Conservation (phyloP, 2,113 vertebrate species). For the Silurus asotus region DNA sequence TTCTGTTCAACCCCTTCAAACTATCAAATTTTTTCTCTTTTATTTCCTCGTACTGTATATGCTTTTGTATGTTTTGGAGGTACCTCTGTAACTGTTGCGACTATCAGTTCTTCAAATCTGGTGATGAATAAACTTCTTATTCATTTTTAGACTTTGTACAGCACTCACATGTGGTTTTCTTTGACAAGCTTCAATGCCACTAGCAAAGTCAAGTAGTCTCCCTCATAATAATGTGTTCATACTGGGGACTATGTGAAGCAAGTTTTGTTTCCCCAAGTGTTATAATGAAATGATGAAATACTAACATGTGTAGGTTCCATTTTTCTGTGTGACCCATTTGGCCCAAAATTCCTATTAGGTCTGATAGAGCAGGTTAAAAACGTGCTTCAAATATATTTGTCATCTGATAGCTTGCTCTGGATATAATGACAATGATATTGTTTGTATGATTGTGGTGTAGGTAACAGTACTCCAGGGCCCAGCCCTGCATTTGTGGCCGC, state of each 20-base stretch:
- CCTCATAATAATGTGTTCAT: neutral
- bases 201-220: neutral
- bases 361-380: neutral
- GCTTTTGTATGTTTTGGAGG: neutral
- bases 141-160: neutral
- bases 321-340: neutral
- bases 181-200: neutral
- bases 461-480: constrained; percentile 55
- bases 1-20: neutral
- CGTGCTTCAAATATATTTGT: neutral
- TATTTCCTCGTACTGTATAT: neutral
- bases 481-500: constrained; percentile 78
- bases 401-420: neutral
- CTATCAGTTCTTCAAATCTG: neutral
- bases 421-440: neutral
- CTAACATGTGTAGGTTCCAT: neutral
- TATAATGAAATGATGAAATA: no score
- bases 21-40: neutral
- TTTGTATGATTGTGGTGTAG: constrained; percentile 54
- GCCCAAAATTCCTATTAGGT: neutral
- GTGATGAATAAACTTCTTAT: neutral
- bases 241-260: neutral
- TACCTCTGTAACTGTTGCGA: neutral
- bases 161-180: neutral
- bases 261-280: no score